Evolutionary conservation across 30 jellyfish, hydroid and myxozoan genomes (phyloP).

Genomic region (Sanderia malayensis): DNA sequence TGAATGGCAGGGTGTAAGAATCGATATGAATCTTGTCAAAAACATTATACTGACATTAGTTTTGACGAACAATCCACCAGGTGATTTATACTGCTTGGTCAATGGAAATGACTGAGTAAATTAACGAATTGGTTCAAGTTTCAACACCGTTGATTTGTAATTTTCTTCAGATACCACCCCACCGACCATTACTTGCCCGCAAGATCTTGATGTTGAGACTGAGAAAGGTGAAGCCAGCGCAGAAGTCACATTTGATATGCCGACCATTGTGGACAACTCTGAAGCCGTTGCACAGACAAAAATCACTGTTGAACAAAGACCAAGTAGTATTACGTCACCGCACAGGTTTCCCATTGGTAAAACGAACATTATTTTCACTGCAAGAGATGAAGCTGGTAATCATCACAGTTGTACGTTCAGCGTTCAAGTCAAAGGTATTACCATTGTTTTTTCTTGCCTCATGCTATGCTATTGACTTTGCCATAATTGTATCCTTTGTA

Average conservation of each 20-base stretch:
- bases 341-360: constrained; percentile 84
- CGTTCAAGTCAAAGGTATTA: constrained; percentile 59
- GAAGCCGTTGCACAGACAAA: constrained; percentile 57
- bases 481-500: too few species aligned
- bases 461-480: too few species aligned
- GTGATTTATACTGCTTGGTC: too few species aligned
- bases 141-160: neutral
- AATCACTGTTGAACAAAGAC: constrained; percentile 67
- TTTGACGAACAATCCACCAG: too few species aligned
- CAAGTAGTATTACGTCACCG: constrained; percentile 80
- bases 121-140: too few species aligned
- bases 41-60: too few species aligned
- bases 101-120: too few species aligned
- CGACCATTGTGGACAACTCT: constrained; percentile 83
- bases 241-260: constrained; percentile 61
- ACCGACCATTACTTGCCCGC: constrained; percentile 95
- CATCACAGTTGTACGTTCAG: constrained; percentile 78
- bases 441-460: too few species aligned
- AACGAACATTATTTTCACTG: constrained; percentile 71
- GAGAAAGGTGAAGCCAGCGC: constrained; percentile 68
- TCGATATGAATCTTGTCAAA: too few species aligned
- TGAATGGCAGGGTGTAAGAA: too few species aligned
- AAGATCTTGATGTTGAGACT: constrained; percentile 58
- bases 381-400: constrained; percentile 88
- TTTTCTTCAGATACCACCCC: constrained; percentile 76